Conservation (phyloP, 2,888 invertebrate genomes). For the Coelinius sp. region DNA sequence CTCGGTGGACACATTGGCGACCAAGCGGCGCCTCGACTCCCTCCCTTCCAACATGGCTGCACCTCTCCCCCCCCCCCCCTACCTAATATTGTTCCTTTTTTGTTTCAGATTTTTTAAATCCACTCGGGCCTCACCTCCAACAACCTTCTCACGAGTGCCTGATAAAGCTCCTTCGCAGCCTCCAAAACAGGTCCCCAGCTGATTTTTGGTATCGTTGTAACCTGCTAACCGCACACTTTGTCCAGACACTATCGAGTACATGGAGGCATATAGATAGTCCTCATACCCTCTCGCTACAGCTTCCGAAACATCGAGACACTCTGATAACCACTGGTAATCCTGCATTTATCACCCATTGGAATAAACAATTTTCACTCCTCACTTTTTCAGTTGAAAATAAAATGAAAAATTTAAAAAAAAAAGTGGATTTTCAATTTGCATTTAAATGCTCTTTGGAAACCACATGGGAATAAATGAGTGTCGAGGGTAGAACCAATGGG, state of each 20-base stretch:
- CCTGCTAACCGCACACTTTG: conserved; percentile 61
- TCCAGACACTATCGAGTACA: conserved; percentile 65
- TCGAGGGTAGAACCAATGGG: not conserved
- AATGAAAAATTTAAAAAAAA: not conserved
- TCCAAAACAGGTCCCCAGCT: not conserved
- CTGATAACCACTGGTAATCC: not conserved
- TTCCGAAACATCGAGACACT: conserved; percentile 45
- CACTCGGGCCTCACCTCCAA: conserved; percentile 2
- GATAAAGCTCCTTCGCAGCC: conserved; percentile 1
- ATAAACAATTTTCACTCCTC: not conserved
- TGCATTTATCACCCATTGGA: not conserved
- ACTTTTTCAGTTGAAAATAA: not conserved
- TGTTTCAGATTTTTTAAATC: not conserved
- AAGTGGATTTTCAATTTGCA: not conserved
- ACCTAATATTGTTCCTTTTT: not conserved
- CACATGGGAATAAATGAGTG: not conserved
- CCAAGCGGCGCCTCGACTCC: conserved; percentile 45
- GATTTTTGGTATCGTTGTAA: conserved; percentile 60
- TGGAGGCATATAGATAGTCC: conserved; percentile 59
- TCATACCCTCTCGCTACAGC: conserved; percentile 49
- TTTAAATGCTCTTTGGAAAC: not conserved
- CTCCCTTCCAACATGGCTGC: conserved; percentile 29
- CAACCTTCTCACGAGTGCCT: conserved; percentile 1
- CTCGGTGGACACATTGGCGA: conserved; percentile 44
- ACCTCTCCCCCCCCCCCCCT: conserved; percentile 18